Evolutionary conservation across 1,140 invertebrate genomes (phyloP).

Genomic region (Magallana ariakensis): DNA sequence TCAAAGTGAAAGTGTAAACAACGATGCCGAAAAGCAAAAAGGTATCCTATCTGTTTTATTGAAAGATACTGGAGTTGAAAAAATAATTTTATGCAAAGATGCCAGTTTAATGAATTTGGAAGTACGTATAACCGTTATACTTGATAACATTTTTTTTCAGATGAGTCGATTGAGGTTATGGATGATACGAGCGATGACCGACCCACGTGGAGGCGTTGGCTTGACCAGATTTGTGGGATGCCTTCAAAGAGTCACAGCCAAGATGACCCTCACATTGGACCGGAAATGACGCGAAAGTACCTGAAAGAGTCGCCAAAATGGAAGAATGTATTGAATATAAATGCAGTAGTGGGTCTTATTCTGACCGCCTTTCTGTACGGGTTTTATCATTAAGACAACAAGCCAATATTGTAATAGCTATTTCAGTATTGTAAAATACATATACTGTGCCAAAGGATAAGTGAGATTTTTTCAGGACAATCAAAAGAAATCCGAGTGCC

Average conservation of each 20-base stretch:
- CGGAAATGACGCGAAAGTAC: conserved; percentile 58
- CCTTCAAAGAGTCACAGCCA: conserved; percentile 42
- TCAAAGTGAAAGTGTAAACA: not conserved
- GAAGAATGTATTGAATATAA: conserved; percentile 62
- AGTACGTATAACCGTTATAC: too few species aligned
- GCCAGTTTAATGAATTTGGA: too few species aligned
- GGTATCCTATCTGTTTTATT: not conserved
- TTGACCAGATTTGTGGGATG: conserved; percentile 63
- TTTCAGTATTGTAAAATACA: too few species aligned
- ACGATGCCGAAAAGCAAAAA: not conserved
- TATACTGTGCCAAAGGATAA: too few species aligned
- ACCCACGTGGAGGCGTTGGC: conserved; percentile 24
- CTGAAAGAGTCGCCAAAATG: conserved; percentile 61
- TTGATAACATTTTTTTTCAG: not conserved
- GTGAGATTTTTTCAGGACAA: too few species aligned
- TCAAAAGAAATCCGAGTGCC: too few species aligned
- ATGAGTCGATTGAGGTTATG: not conserved
- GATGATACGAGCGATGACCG: not conserved
- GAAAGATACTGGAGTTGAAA: too few species aligned
- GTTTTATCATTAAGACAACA: conserved; percentile 48
- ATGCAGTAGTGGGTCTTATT: conserved; percentile 62
- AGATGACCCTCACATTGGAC: conserved; percentile 59
- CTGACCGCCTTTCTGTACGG: conserved; percentile 67
- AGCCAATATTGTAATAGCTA: too few species aligned
- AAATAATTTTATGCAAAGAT: too few species aligned